A percentile compares a stretch with the other conserved stretches of the same genome.
phyloP scores from a whole-genome alignment of 1,140 invertebrate genomes.

The Drosophila lacteicornis region DNA sequence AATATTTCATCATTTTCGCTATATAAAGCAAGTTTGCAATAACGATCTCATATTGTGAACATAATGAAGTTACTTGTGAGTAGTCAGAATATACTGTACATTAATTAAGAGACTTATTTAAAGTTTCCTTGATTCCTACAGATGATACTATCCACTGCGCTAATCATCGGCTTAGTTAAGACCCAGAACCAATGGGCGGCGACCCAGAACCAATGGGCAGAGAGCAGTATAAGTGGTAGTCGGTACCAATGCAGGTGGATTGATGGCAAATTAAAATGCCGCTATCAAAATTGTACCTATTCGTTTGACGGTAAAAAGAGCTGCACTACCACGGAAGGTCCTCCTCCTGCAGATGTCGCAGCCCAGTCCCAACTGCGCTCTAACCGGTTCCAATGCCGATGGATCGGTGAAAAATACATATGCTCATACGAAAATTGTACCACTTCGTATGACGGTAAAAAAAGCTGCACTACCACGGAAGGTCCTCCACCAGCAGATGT shows the following conservation, averaged over 20 bases:
- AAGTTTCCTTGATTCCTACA: background rate
- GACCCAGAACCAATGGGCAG: no score
- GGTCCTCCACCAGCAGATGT: no score
- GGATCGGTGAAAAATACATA: no score
- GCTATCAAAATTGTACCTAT: background rate
- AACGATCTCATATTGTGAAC: background rate
- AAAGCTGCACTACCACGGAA: no score
- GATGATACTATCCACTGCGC: background rate
- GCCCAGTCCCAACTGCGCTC: no score
- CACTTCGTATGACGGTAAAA: no score
- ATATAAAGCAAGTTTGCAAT: background rate
- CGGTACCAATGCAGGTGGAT: background rate
- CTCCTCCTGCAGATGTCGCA: background rate
- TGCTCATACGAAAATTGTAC: no score
- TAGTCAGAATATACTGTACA: background rate
- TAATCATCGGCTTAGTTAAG: background rate
- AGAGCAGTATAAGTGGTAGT: background rate
- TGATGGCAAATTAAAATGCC: background rate
- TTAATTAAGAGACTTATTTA: background rate
- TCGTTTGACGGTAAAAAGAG: background rate
- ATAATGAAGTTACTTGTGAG: conserved; percentile 7
- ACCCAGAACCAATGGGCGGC: no score
- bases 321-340: background rate
- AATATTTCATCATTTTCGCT: background rate
- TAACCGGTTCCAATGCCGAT: no score